These are phyloP conservation scores for Eudyptes chrysolophus DNA, from an alignment of 2,113 vertebrate species.

Conservation along the genomic window DNA sequence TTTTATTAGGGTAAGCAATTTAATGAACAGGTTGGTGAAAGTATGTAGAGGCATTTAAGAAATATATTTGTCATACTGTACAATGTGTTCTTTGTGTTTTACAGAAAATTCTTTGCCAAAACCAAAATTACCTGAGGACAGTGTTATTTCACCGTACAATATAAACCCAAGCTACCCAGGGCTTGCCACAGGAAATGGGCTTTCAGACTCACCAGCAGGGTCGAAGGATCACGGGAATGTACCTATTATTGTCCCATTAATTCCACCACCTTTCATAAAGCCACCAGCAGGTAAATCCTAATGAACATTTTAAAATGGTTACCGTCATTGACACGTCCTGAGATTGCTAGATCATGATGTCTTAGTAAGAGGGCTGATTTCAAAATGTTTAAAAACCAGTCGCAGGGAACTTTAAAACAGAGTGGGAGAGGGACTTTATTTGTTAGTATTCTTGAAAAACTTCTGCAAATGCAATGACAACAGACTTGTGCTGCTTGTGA, in stretches of 20 bases:
- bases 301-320: not conserved
- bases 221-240: constrained; percentile 93
- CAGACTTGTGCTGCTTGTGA: not conserved
- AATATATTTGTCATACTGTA: constrained; percentile 46
- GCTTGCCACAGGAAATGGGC: constrained; percentile 90
- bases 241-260: constrained; percentile 95
- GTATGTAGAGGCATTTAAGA: not conserved
- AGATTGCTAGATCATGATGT: not conserved
- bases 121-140: constrained; percentile 87
- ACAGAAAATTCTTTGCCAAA: constrained; percentile 99
- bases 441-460: not conserved
- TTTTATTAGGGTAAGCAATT: not conserved
- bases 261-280: constrained; percentile 96
- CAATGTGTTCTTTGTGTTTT: constrained; percentile 68
- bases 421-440: not conserved
- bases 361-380: not conserved
- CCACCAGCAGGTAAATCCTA: constrained; percentile 90
- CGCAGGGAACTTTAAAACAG: not conserved
- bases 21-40: not conserved
- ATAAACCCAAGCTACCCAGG: constrained; percentile 89
- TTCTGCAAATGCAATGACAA: not conserved
- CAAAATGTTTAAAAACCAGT: not conserved
- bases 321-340: not conserved
- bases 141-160: constrained; percentile 88
- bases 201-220: constrained; percentile 87